Evolutionary conservation across 2,888 invertebrate species (phyloP), one percentile per base, ranked within the genome.

Genomic region (Hoplodrina blanda): DNA sequence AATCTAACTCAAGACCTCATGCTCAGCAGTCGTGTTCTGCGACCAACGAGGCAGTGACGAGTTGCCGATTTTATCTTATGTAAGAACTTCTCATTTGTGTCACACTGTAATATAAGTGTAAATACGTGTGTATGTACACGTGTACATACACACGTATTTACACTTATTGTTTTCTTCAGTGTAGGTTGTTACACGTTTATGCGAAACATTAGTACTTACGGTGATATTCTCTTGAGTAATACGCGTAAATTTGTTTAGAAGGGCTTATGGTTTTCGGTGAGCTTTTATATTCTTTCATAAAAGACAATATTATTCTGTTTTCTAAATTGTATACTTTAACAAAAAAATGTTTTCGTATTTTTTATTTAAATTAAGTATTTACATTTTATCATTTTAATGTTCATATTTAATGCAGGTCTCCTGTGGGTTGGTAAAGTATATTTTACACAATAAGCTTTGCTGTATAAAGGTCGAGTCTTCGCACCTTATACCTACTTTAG

Each of bases 161-260:
- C 64, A 80, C 56, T 78, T 82, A 74, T 80, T 82, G 68, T 79
- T 69, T 71, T 70, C 53, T 74, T 63, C 55, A 30, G 44, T 62
- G 53, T 56, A 50, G 20, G 62, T 61, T 59, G 62, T 68, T 62
- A 79, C 56, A 33, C 75, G 25, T 56, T 75, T 65, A 61, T 70
- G 62, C 20, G 61, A 53, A 64, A 60, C 68, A 69, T 80, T 76
- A 79, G 56, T 49, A n/a, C n/a, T n/a, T n/a, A 53, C 30, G 37
- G 61, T 62, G 61, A 60, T 75, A 82, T 67, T 76, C 64, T 75
- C 69, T 60, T 59, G 73, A 62, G 69, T 67, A 68, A 67, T 78
- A 62, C 54, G 30, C 25, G 63, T 56, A 44, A 64, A 73, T 77
- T 81, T 72, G 59, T 67, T 41, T 65, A 61, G 10, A 59, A 55